These are phyloP conservation scores for Stomatorhinus ivindoensis DNA, from an alignment of 2,113 vertebrate species.

Conservation along the genomic window DNA sequence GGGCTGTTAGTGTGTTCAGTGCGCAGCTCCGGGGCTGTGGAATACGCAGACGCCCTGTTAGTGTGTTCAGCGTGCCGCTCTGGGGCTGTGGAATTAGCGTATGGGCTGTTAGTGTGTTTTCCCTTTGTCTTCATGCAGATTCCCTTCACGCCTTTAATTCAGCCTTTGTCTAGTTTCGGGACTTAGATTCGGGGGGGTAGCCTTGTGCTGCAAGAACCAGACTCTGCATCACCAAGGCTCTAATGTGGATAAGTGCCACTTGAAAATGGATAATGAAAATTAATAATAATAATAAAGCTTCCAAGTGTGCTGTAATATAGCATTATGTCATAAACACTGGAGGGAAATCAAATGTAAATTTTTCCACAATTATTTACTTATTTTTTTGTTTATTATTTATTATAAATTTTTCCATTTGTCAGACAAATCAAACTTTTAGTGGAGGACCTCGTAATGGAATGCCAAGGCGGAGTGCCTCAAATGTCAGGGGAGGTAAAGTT, in stretches of 20 bases:
- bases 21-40: too few species aligned
- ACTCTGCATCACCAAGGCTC: neutral
- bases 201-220: neutral
- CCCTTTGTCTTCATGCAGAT: too few species aligned
- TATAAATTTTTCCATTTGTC: neutral
- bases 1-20: neutral
- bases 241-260: neutral
- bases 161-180: too few species aligned
- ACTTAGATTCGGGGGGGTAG: too few species aligned
- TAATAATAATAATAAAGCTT: neutral
- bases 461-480: constrained; percentile 22
- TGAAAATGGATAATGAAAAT: neutral
- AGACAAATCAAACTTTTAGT: constrained; percentile 22
- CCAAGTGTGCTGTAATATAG: neutral
- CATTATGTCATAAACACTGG: neutral
- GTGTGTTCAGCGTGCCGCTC: too few species aligned
- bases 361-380: neutral
- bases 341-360: neutral
- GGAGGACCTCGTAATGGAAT: constrained; percentile 22
- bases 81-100: too few species aligned
- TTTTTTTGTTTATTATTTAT: neutral
- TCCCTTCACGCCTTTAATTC: too few species aligned
- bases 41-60: too few species aligned
- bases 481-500: constrained; percentile 30
- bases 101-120: too few species aligned